A percentile compares a stretch with the other conserved stretches of the same genome.
Conservation (phyloP, 1,140 invertebrate species). For the Papilio aristodemus region DNA sequence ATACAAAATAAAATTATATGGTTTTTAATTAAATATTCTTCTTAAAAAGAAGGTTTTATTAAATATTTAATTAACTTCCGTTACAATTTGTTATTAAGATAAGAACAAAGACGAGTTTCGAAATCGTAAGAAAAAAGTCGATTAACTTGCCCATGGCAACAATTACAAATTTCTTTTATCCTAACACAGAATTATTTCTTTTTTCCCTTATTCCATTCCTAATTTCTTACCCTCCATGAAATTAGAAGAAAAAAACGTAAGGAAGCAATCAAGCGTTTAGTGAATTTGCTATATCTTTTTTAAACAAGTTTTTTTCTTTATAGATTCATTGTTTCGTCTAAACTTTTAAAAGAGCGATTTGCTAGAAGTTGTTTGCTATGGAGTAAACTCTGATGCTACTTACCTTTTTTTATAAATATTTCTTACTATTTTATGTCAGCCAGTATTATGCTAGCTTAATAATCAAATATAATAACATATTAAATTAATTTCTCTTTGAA, state of each 20-base stretch:
- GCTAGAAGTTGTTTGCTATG: too few species aligned
- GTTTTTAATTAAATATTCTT: not conserved
- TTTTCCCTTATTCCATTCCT: not conserved
- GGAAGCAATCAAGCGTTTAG: too few species aligned
- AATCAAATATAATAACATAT: not conserved
- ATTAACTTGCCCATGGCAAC: constrained; percentile 3
- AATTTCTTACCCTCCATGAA: not conserved
- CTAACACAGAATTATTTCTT: not conserved
- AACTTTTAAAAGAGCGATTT: too few species aligned
- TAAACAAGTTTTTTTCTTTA: too few species aligned
- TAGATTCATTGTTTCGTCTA: too few species aligned
- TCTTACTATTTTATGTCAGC: too few species aligned
- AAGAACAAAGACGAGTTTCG: constrained; percentile 12
- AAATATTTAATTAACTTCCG: constrained; percentile 6
- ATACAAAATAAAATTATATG: too few species aligned
- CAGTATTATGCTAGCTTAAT: too few species aligned
- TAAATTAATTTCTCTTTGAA: not conserved
- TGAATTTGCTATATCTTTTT: too few species aligned
- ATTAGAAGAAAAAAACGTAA: not conserved
- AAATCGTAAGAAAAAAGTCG: constrained; percentile 14
- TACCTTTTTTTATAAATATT: too few species aligned
- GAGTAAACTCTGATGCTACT: too few species aligned
- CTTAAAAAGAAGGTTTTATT: constrained; percentile 1
- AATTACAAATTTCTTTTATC: constrained; percentile 7
- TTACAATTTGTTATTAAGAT: constrained; percentile 13